phyloP scores from a whole-genome alignment of 2,113 vertebrate species.

The Desmodus rotundus region DNA sequence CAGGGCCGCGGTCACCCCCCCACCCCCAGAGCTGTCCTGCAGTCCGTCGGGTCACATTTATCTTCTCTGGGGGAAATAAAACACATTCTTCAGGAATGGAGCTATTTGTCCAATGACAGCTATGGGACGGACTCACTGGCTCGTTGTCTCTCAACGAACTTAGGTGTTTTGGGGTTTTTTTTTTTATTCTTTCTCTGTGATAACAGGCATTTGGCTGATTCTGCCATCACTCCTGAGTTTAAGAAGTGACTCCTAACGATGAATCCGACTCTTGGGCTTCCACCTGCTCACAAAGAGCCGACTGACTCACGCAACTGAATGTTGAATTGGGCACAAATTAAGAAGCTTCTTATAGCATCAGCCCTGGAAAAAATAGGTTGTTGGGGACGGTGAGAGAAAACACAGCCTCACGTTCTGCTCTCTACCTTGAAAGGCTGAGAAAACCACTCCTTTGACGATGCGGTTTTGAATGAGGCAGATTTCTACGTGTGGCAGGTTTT shows the following conservation, averaged over 20 bases:
- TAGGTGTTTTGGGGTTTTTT: background rate
- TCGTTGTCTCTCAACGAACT: background rate
- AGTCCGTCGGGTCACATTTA: background rate
- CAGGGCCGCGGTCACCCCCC: background rate
- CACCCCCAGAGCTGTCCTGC: background rate
- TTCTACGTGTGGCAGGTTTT: no score
- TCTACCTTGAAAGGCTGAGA: background rate
- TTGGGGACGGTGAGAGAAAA: background rate
- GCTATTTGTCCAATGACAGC: background rate
- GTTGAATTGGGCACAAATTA: background rate
- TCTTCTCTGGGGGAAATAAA: background rate
- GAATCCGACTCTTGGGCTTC: background rate
- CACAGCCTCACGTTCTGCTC: background rate
- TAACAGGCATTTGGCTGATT: background rate
- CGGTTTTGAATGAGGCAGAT: background rate
- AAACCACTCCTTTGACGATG: background rate
- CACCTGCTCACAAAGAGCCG: background rate
- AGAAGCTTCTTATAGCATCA: background rate
- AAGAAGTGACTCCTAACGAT: conserved; percentile 9
- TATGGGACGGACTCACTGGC: background rate
- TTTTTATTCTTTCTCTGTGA: background rate
- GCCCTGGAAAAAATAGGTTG: background rate
- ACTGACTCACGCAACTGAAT: background rate
- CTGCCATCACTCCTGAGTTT: background rate
- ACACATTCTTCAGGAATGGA: background rate